These are phyloP conservation scores for Megalonaias nervosa DNA, from an alignment of 1,140 invertebrate species.

Conservation along the genomic window DNA sequence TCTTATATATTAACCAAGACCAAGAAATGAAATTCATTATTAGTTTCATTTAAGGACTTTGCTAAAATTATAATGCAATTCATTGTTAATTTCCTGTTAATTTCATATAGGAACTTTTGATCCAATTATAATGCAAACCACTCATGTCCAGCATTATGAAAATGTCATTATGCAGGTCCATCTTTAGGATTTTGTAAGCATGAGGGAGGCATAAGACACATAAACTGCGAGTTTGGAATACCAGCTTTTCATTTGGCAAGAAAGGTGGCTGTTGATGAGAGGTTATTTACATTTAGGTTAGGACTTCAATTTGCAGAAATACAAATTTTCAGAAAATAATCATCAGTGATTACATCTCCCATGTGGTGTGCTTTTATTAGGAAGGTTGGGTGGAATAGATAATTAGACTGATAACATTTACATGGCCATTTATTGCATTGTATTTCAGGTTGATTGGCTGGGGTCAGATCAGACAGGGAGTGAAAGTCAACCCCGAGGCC, in stretches of 20 bases:
- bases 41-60: no score
- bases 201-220: no score
- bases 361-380: background rate
- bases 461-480: slow-evolving; percentile 64
- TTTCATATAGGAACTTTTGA: no score
- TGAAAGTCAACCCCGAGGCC: slow-evolving; percentile 58
- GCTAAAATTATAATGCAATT: no score
- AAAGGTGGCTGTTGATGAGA: background rate
- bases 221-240: no score
- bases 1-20: no score
- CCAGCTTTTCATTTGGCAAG: background rate
- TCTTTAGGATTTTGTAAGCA: no score
- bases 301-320: background rate
- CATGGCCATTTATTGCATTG: slow-evolving; percentile 1
- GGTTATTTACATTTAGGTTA: background rate
- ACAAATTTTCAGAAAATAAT: background rate
- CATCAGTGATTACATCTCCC: background rate
- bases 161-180: no score
- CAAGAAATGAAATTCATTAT: no score
- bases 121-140: no score
- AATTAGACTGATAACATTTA: background rate
- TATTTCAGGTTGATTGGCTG: slow-evolving; percentile 65
- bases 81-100: no score
- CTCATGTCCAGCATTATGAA: no score
- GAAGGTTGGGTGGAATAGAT: background rate